phyloP scores from a whole-genome alignment of 2,113 vertebrate genomes.

The Chaenogobius annularis region DNA sequence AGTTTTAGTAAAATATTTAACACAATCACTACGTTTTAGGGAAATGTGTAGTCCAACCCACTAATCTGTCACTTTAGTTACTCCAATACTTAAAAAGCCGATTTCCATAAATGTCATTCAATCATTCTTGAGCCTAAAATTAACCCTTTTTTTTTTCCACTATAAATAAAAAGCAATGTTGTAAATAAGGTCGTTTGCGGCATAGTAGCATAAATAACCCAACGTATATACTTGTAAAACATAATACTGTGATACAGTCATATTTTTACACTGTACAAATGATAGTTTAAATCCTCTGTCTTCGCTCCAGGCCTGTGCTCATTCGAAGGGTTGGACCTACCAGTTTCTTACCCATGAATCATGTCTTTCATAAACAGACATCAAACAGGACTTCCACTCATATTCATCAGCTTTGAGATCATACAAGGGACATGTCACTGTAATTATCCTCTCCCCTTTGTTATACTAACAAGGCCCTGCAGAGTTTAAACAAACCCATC shows the following conservation, averaged over 20 bases:
- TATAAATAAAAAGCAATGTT: background rate
- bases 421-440: conserved; percentile 11
- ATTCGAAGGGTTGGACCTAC: conserved; percentile 26
- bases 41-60: too few relatives aligned
- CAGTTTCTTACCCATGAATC: conserved; percentile 57
- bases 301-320: conserved; percentile 31
- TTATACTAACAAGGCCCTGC: conserved; percentile 19
- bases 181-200: background rate
- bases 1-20: too few relatives aligned
- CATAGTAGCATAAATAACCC: too few relatives aligned
- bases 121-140: too few relatives aligned
- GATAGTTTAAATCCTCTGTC: conserved; percentile 40
- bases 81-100: too few relatives aligned
- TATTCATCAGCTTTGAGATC: conserved; percentile 29
- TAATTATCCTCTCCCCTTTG: conserved; percentile 18
- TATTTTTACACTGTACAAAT: background rate
- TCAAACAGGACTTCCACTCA: conserved; percentile 28
- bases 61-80: too few relatives aligned
- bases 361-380: conserved; percentile 59
- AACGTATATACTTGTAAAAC: background rate
- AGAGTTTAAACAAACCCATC: conserved; percentile 16
- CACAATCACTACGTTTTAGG: too few relatives aligned
- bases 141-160: too few relatives aligned
- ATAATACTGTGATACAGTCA: too few relatives aligned
- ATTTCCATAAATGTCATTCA: too few relatives aligned